Base-by-base conservation (phyloP, 2,113 vertebrate genomes). In the Halcyon senegalensis region DNA sequence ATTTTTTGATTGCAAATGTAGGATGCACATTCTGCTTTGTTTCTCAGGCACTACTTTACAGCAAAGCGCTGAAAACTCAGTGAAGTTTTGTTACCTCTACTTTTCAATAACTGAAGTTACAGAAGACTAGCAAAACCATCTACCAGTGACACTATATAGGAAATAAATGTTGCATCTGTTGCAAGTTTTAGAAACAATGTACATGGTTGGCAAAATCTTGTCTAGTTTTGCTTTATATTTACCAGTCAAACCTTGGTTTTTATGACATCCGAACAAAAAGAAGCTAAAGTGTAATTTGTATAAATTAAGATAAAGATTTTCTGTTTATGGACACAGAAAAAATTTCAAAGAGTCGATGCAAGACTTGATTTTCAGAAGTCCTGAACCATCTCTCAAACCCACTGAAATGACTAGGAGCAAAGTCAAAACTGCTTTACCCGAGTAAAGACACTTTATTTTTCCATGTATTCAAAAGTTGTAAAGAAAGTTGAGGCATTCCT, bases 361-460 rank as follows among this genome's bases (percentile, higher is more conserved):
- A 81, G 31, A 75, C 16, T 35, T 90, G 51, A 62, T 69, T 58
- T 93, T 78, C 53, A 68, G 23, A 74, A 35, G 9, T 58, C 44
- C 35, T 2, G 3, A 67, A 50, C 1, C 0, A 1, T 51, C 33
- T 35, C 17, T n/a, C 25, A 66, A 8, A 2, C 27, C 10, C 44
- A 41, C 5, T 55, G 24, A 78, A 77, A 62, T 53, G 20, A 50
- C 11, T 17, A 5, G 7, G 8, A 70, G 10, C 21, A 59, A 37
- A 58, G n/a, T 53, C 20, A 72, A 82, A 75, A 51, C 27, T 69
- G 12, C 9, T 43, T 43, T 56, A 9, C 21, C 27, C 53, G 4
- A 27, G 23, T 43, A 44, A 60, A 89, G 28, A 33, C 24, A 3
- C 20, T 74, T 80, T 18, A 41, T 76, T 93, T 66, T 83, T 20